phyloP scores from a whole-genome alignment of 2,113 vertebrate genomes.

The Tragelaphus strepsiceros region DNA sequence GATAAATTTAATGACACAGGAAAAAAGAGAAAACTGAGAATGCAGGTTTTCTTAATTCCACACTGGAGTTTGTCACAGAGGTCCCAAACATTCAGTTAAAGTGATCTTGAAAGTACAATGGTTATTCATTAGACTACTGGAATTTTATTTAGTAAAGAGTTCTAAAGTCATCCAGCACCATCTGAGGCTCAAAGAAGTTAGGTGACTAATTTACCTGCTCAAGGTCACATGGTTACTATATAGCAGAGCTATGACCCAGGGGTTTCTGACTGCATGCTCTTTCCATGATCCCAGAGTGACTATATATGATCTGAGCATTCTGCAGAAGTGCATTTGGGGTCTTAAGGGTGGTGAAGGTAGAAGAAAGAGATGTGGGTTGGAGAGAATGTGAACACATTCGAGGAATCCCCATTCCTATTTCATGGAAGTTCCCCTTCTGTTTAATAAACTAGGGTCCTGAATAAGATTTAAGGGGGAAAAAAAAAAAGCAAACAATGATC shows the following conservation, averaged over 20 bases:
- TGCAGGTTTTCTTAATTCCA: conserved; percentile 13
- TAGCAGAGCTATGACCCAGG: background rate
- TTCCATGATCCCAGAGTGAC: background rate
- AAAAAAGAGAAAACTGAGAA: background rate
- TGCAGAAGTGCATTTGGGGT: background rate
- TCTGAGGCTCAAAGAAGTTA: background rate
- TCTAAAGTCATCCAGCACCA: background rate
- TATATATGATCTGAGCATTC: background rate
- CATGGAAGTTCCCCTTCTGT: background rate
- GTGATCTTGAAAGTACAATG: background rate
- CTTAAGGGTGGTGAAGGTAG: background rate
- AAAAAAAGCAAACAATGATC: background rate
- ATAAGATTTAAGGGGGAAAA: background rate
- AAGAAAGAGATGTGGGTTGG: background rate
- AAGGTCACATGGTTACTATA: background rate
- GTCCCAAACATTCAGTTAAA: background rate
- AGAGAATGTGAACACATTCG: background rate
- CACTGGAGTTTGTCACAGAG: background rate
- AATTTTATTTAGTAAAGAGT: background rate
- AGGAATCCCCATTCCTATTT: background rate
- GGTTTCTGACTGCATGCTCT: background rate
- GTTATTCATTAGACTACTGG: background rate
- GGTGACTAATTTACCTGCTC: background rate
- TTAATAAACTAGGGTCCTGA: background rate
- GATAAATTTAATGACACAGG: background rate